These are phyloP conservation scores for Aurelia aurita DNA, from an alignment of 30 jellyfish, hydroid and myxozoan genomes.

Conservation along the genomic window DNA sequence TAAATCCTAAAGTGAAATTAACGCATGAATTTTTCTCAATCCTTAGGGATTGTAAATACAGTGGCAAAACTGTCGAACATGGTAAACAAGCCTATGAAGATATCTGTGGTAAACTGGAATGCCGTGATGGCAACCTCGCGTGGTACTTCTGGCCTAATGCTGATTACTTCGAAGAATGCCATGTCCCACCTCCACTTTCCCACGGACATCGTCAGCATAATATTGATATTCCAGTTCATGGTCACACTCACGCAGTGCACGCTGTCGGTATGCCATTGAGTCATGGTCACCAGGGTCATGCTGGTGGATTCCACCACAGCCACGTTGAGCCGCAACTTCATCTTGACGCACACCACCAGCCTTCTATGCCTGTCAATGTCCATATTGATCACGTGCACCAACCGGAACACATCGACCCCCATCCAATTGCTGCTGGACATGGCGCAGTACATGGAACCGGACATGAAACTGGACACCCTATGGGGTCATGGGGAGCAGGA, in stretches of 20 bases:
- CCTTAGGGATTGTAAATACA: constrained; percentile 51
- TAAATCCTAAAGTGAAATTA: not conserved
- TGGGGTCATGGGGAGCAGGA: constrained; percentile 65
- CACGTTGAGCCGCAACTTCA: constrained; percentile 49
- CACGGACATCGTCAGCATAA: constrained; percentile 68
- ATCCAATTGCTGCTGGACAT: constrained; percentile 11
- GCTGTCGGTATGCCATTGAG: constrained; percentile 62
- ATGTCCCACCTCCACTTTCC: constrained; percentile 72
- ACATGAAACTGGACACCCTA: constrained; percentile 42
- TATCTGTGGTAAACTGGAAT: constrained; percentile 68
- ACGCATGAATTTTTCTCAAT: not conserved
- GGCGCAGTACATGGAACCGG: constrained; percentile 14
- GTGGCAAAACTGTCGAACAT: constrained; percentile 57
- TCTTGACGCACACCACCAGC: constrained; percentile 42
- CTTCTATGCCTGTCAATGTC: constrained; percentile 68
- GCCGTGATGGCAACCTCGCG: constrained; percentile 72
- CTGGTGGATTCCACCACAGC: constrained; percentile 28
- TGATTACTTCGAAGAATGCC: constrained; percentile 75
- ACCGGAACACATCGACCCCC: constrained; percentile 51
- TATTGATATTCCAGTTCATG: constrained; percentile 63
- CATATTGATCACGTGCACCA: constrained; percentile 74
- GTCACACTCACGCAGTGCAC: constrained; percentile 40
- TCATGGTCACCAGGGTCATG: constrained; percentile 45
- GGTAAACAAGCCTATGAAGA: constrained; percentile 74
- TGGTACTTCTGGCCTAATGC: constrained; percentile 80